Evolutionary conservation across 2,113 vertebrate species (phyloP), one percentile per base, ranked within the genome.

Genomic region (Corythoichthys haematopterus): DNA sequence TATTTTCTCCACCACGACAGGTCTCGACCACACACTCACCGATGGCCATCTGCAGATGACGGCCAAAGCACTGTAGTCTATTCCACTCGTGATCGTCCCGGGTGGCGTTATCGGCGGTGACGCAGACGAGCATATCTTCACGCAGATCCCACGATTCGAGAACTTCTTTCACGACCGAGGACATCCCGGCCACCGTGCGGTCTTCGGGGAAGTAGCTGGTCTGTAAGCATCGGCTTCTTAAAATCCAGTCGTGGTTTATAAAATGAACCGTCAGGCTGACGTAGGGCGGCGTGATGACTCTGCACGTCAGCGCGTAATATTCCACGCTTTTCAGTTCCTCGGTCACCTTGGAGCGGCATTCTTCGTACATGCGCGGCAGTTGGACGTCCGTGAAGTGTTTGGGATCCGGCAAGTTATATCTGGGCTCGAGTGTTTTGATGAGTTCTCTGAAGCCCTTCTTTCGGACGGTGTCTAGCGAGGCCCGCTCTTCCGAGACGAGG

Each of bases 351-450:
- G 53, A 28, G 11, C 53, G 53, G 33, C 53, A 56, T 4, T 56
- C 53, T 12, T 56, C 33, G 12, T 56, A 56, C 28, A 56, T 35
- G 33, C 53, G 53, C 3, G 53, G 53, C 28, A 56, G 53, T 28
- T 56, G 53, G 28, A 56, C 33, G 28, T 56, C 53, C 13, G 28
- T 56, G 33, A 56, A 56, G 53, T 56, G 53, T 56, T 56, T 56
- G 12, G 28, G 11, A 12, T 56, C 53, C 0, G 53, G 53, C 53
- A 56, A 6, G 28, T 33, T 35, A 28, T 56, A 56, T 13, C 28
- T 56, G 53, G 53, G 53, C 28, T 56, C 53, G 33, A 56, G 53
- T 4, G 33, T 56, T 56, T 35, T 33, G 53, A 56, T 35, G 28
- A 56, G 5, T 35, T 4, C 53, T 11, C 53, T 10, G 53, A 56